Conservation (phyloP, 2,888 invertebrate species). For the Cryptocheilus praepositus region DNA sequence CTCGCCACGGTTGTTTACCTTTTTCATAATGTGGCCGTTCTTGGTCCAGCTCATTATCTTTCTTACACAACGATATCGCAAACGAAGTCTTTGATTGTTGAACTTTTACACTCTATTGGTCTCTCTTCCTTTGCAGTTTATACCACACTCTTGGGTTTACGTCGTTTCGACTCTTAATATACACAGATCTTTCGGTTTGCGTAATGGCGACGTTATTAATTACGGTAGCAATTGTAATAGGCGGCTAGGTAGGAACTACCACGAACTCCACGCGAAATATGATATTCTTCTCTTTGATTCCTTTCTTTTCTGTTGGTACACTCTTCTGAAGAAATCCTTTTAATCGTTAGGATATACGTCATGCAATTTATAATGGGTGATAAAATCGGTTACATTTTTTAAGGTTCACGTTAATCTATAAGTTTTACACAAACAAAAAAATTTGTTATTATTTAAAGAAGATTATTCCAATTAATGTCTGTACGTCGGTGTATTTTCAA, state of each 20-base stretch:
- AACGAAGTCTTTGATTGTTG: conserved; percentile 63
- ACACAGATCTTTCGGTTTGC: conserved; percentile 27
- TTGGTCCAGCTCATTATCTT: conserved; percentile 73
- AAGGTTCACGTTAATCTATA: too few relatives aligned
- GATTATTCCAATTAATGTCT: conserved; percentile 25
- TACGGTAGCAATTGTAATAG: conserved; percentile 6
- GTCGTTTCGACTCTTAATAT: not conserved
- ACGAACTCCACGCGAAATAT: too few relatives aligned
- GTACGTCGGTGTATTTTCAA: conserved; percentile 35
- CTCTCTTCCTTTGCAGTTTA: too few relatives aligned
- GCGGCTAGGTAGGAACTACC: not conserved
- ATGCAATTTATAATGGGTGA: too few relatives aligned
- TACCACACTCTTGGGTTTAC: too few relatives aligned
- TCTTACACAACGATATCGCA: conserved; percentile 65
- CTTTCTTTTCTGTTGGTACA: conserved; percentile 7
- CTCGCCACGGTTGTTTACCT: conserved; percentile 74
- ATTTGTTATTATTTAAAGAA: too few relatives aligned
- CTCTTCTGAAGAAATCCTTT: not conserved
- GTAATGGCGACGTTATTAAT: not conserved
- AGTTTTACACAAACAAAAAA: too few relatives aligned
- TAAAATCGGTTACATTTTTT: too few relatives aligned
- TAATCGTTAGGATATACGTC: too few relatives aligned
- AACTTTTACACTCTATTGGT: conserved; percentile 18
- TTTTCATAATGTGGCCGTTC: conserved; percentile 83
- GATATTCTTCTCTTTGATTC: conserved; percentile 21